These are phyloP conservation scores for Anguilla pacifica DNA, from an alignment of 2,797 vertebrate genomes.

Conservation along the genomic window DNA sequence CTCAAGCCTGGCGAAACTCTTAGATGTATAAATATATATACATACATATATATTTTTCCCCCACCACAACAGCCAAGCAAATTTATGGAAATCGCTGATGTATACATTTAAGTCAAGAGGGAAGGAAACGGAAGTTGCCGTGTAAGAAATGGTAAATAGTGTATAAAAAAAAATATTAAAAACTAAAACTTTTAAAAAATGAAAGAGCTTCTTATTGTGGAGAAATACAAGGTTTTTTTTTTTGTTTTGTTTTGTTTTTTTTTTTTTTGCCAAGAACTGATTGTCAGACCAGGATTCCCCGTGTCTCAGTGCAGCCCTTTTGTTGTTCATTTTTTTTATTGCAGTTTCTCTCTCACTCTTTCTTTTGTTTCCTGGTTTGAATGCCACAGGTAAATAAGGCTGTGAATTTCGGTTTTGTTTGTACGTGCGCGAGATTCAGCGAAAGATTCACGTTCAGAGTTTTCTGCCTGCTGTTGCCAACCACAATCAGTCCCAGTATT, in stretches of 20 bases:
- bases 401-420: slow-evolving; percentile 88
- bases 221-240: slow-evolving; percentile 35
- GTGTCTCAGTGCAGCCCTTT: slow-evolving; percentile 61
- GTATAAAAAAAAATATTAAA: slow-evolving; percentile 47
- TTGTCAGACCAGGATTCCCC: slow-evolving; percentile 72
- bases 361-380: slow-evolving; percentile 70
- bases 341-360: slow-evolving; percentile 41
- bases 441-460: slow-evolving; percentile 49
- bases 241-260: not conserved
- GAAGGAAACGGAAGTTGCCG: slow-evolving; percentile 42
- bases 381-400: slow-evolving; percentile 79
- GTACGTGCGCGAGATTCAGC: slow-evolving; percentile 76
- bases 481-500: slow-evolving; percentile 97
- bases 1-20: slow-evolving; percentile 84
- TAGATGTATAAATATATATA: slow-evolving; percentile 71
- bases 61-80: slow-evolving; percentile 54
- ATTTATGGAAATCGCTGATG: slow-evolving; percentile 52
- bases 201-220: slow-evolving; percentile 59
- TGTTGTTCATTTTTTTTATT: not conserved
- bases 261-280: slow-evolving; percentile 53
- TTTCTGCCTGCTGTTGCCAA: slow-evolving; percentile 85
- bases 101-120: slow-evolving; percentile 49
- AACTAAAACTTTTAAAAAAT: slow-evolving; percentile 46
- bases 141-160: slow-evolving; percentile 47
- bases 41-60: slow-evolving; percentile 67